Evolutionary conservation across 2,113 vertebrate species (phyloP), one percentile per base, ranked within the genome.

Genomic region (Odobenus rosmarus): DNA sequence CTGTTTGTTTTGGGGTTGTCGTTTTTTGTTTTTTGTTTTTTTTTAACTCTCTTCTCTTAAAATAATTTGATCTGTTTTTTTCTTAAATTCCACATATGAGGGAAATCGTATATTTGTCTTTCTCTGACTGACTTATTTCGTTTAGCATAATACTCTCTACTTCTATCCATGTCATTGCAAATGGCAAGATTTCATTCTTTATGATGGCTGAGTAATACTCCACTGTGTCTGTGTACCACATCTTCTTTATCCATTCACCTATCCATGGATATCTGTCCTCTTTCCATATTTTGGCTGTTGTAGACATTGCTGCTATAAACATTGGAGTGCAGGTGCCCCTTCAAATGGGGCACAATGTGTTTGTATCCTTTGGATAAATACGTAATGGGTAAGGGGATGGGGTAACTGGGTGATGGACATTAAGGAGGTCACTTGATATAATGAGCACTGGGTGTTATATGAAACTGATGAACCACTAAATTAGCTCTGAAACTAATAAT

Each of bases 21-120:
- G 11, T 61, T 28, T 42, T 57, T 21, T 26, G 1, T 39, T 74
- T 42, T 2, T 23, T n/a, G 7, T 59, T 87, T 14, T 24, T 42
- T 46, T 69, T 36, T 39, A 1, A 51, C 15, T 59, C 53, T 16
- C 15, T 57, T 74, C 62, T n/a, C 31, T 84, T 94, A 18, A 93
- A 95, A 87, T 59, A 93, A 86, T 61, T 59, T 82, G 39, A 69
- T 69, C 33, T 36, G 3, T 11, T 69, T 69, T 69, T 69, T 69
- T 69, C n/a, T 69, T 69, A 36, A 69, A 36, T 69, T 69, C 67
- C n/a, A 36, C 33, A 69, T 28, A 28, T 36, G 33, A 21, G 8
- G 19, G 18, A 69, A 36, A 36, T 69, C 67, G 21, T 69, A 21
- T 69, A 19, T 36, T 36, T 69, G 67, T 69, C 33, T 69, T 69